Evolutionary conservation across 2,113 vertebrate genomes (phyloP).

Genomic region (Baryphthengus martii): DNA sequence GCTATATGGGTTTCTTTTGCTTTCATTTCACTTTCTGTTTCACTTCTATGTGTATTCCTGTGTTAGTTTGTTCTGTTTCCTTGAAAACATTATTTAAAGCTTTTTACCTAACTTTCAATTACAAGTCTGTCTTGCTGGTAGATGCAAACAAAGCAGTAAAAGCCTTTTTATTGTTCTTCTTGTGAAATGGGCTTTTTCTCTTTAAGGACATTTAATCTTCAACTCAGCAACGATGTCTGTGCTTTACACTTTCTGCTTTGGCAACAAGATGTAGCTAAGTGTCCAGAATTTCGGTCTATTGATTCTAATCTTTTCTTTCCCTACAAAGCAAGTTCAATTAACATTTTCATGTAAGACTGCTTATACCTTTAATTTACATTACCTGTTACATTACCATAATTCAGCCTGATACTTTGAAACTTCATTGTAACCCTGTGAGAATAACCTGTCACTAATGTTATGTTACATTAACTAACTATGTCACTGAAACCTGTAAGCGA

Average conservation of each 20-base stretch:
- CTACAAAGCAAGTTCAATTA: neutral
- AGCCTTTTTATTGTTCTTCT: neutral
- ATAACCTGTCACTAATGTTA: neutral
- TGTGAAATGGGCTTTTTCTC: neutral
- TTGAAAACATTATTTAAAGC: neutral
- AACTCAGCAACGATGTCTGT: neutral
- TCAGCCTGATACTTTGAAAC: neutral
- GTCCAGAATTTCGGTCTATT: neutral
- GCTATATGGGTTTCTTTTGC: neutral
- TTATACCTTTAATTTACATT: neutral
- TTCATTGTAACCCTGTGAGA: neutral
- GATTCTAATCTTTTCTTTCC: neutral
- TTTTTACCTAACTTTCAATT: neutral
- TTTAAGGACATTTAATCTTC: neutral
- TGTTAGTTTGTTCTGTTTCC: neutral
- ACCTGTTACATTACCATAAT: neutral
- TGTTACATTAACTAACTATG: neutral
- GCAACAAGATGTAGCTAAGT: neutral
- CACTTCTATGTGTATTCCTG: neutral
- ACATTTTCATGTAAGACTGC: neutral
- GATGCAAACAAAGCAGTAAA: neutral
- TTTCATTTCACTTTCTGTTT: neutral
- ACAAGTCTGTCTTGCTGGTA: neutral
- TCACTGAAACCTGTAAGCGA: neutral
- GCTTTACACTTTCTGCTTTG: neutral